Evolutionary conservation across 2,113 vertebrate species (phyloP).

Genomic region (Bungarus multicinctus): DNA sequence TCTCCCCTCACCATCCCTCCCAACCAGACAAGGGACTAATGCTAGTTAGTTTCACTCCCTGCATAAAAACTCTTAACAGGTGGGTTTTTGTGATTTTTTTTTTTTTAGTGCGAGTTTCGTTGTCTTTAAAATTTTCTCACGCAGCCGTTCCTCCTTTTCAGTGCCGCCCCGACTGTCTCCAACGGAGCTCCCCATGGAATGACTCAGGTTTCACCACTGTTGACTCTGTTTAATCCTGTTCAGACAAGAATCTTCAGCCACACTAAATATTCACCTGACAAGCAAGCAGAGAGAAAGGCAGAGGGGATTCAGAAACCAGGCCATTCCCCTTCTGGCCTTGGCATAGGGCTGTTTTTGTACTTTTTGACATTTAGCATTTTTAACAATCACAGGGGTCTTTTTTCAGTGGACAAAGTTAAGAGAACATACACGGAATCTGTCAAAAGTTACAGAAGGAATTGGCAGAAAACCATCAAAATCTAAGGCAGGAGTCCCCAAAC

Average conservation of each 20-base stretch:
- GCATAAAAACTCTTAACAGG: slow-evolving; percentile 24
- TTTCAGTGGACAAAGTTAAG: background rate
- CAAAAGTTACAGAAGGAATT: background rate
- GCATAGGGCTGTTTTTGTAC: background rate
- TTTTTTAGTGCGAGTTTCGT: slow-evolving; percentile 36
- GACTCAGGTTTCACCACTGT: slow-evolving; percentile 53
- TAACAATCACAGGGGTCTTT: background rate
- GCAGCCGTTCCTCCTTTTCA: slow-evolving; percentile 35
- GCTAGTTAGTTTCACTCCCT: background rate
- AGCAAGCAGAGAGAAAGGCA: slow-evolving; percentile 13
- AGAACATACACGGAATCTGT: background rate
- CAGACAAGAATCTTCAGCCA: slow-evolving; percentile 54
- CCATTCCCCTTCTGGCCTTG: background rate
- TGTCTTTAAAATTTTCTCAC: slow-evolving; percentile 48
- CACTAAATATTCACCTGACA: slow-evolving; percentile 32
- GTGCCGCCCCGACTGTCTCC: slow-evolving; percentile 39
- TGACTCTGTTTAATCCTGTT: slow-evolving; percentile 54
- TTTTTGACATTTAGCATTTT: background rate
- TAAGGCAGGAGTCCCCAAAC: no score
- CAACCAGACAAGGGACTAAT: fast-evolving
- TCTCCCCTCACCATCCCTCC: background rate
- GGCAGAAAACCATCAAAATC: background rate
- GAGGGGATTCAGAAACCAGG: slow-evolving; percentile 4
- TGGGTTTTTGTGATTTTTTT: background rate
- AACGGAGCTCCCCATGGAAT: background rate